phyloP scores from a whole-genome alignment of 2,113 vertebrate genomes.

The Leptobrachium ailaonicum region DNA sequence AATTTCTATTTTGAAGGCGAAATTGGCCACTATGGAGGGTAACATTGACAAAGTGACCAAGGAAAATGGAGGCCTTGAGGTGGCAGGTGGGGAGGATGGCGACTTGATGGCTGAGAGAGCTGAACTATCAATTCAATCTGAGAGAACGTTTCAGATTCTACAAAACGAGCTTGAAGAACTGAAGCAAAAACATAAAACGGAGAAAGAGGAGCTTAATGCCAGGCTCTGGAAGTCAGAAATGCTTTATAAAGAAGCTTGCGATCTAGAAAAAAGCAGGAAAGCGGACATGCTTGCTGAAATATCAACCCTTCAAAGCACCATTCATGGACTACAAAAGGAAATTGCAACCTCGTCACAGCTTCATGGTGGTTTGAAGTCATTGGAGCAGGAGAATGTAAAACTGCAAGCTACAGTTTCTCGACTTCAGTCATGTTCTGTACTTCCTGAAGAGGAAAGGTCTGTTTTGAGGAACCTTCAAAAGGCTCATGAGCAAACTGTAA shows the following conservation, averaged over 20 bases:
- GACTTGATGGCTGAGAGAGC: conserved; percentile 57
- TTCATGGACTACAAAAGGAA: conserved; percentile 64
- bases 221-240: conserved; percentile 62
- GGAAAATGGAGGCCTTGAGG: too few species aligned
- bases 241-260: conserved; percentile 57
- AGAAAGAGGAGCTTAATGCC: conserved; percentile 67
- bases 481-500: conserved; percentile 62
- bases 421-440: conserved; percentile 41
- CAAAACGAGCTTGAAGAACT: conserved; percentile 67
- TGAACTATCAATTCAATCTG: conserved; percentile 52
- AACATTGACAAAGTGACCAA: not conserved
- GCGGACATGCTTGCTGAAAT: conserved; percentile 65
- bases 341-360: not conserved
- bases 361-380: conserved; percentile 46
- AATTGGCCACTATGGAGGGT: conserved; percentile 31
- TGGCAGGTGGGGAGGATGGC: too few species aligned
- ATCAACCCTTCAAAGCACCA: conserved; percentile 62
- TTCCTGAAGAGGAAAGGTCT: conserved; percentile 56
- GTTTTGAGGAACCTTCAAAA: conserved; percentile 63
- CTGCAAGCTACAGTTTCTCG: conserved; percentile 54
- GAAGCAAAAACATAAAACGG: conserved; percentile 63
- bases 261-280: conserved; percentile 63
- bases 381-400: conserved; percentile 52
- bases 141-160: conserved; percentile 56
- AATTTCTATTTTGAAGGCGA: conserved; percentile 59